These are phyloP conservation scores for Dendrolimus pini DNA, from an alignment of 2,888 invertebrate species.

Conservation along the genomic window DNA sequence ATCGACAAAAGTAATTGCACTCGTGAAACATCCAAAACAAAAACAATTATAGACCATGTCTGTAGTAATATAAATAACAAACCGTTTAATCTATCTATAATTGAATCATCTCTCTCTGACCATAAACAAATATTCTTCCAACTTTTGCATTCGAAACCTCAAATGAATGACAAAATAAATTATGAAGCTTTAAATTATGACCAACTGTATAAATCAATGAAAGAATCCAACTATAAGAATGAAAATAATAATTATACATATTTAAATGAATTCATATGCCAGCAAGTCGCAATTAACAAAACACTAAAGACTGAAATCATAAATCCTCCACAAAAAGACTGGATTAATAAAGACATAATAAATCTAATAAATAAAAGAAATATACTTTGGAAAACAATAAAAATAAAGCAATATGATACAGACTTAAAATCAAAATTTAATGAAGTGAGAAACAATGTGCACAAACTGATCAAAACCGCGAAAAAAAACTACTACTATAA, in stretches of 20 bases:
- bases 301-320: slow-evolving; percentile 5
- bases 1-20: slow-evolving; percentile 10
- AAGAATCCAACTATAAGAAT: slow-evolving; percentile 1
- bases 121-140: too few species aligned
- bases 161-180: slow-evolving; percentile 3
- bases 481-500: slow-evolving; percentile 8
- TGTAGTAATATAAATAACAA: slow-evolving; percentile 9
- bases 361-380: slow-evolving; percentile 12
- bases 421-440: slow-evolving; percentile 1
- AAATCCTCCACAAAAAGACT: slow-evolving; percentile 10
- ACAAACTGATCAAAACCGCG: slow-evolving; percentile 1
- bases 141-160: slow-evolving; percentile 2
- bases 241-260: neutral
- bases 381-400: slow-evolving; percentile 6
- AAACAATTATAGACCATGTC: slow-evolving; percentile 13
- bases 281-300: slow-evolving; percentile 2
- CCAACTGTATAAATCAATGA: slow-evolving; percentile 6
- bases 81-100: slow-evolving; percentile 9
- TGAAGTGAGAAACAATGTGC: slow-evolving; percentile 2
- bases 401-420: slow-evolving; percentile 7
- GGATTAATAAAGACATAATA: slow-evolving; percentile 15
- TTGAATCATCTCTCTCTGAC: slow-evolving; percentile 5
- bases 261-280: slow-evolving; percentile 1
- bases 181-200: slow-evolving; percentile 15
- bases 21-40: slow-evolving; percentile 7